Evolutionary conservation across 2,113 vertebrate species (phyloP), one percentile per base, ranked within the genome.

Genomic region (Paracanthobrama guichenoti): DNA sequence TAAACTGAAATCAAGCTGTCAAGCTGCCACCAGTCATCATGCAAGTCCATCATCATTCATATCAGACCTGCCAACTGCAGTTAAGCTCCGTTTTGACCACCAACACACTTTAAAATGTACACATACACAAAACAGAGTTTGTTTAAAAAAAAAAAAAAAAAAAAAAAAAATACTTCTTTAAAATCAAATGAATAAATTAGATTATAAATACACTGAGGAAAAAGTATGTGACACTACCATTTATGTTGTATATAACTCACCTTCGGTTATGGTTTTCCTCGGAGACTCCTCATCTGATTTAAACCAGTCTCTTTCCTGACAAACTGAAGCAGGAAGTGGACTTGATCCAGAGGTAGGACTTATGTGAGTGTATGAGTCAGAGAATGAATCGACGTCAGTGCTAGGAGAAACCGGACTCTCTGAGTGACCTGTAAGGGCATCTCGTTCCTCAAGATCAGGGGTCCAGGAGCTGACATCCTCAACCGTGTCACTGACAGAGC

Each of bases 351-450:
- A 72, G 50, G 89, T 87, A 14, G 90, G 84, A 57, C 87, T 89
- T 18, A 92, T 76, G 86, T 93, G 91, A 73, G 92, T 87, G 84
- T 88, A 91, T 26, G 94, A 91, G 85, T 94, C 93, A 20, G 92
- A 93, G 87, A 92, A 94, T 1, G 90, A 89, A 62, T 94, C 92
- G 0, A 88, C 84, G 24, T 93, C 91, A 5, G 81, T 20, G 84
- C 50, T 73, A 77, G 86, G 73, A 72, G 78, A 83, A 0, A 46
- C 60, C 0, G 2, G 67, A 73, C 55, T 86, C 83, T 88, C 86
- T 7, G 88, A 82, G 11, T 50, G 82, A 60, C 75, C 84, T 31
- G 79, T 84, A 11, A 87, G 60, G n/a, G 81, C 88, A 83, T 53
- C 64, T 87, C 64, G 87, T 9, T 81, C 69, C 60, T 72, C 87